Evolutionary conservation across 2,797 vertebrate species (phyloP), one percentile per base, ranked within the genome.

Genomic region (Pseudochirops corinnae): DNA sequence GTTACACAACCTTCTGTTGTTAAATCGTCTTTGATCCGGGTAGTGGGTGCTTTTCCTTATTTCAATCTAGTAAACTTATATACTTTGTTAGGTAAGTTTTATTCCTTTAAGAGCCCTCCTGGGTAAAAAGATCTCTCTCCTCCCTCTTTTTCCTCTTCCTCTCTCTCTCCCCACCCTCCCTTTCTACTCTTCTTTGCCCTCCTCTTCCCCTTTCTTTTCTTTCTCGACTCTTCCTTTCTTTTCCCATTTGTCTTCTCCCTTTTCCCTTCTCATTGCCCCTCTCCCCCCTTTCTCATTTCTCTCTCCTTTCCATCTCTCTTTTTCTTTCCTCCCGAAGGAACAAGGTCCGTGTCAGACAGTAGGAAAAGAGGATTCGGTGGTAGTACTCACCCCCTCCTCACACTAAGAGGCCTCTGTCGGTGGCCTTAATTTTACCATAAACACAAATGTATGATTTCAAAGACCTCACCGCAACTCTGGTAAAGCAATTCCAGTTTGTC

Each of bases 391-490:
- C 3, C 56, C 16, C 11, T 2, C 46, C 21, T 18, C 56, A 50
- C 13, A 13, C 46, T 4, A 29, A 74, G 50, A 0, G 0, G 10
- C 6, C 1, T 29, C 10, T 28, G 31, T 1, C 1, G 28, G 67
- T n/a, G 93, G 58, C 90, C 92, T 93, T 67, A 6, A 24, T 91
- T 90, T 95, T 55, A 93, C 90, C 67, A 11, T 24, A 90, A 96
- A 39, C 94, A 60, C 82, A 98, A 97, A 52, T 0, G 53, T 93
- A 96, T 93, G 1, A 91, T 91, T 92, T 92, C 31, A 93, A 96
- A 97, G 95, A 50, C 95, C 99, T 99, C 98, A 99, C 99, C 99
- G 10, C 99, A 99, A 92, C 99, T 99, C 98, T 98, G 98, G 98
- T 99, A 99, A 97, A 98, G 0, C 39, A 99, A 93, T 97, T 99